Conservation (phyloP, 2,113 vertebrate genomes). For the Penelope pileata region DNA sequence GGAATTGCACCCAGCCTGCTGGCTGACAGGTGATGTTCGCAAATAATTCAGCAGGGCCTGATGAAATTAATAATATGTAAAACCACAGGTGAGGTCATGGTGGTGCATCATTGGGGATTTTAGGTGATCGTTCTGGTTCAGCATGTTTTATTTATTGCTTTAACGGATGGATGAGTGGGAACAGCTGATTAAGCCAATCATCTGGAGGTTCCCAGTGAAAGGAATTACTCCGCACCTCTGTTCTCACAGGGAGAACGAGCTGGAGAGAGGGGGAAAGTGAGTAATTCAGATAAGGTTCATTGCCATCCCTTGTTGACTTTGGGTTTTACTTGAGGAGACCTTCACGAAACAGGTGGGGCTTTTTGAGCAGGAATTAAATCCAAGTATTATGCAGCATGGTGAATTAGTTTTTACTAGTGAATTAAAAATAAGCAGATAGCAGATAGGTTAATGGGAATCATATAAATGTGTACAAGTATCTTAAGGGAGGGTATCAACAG, state of each 20-base stretch:
- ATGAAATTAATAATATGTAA: not conserved
- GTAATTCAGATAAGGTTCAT: not conserved
- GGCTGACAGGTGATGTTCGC: not conserved
- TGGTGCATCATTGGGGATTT: not conserved
- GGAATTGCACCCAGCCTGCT: fast-evolving
- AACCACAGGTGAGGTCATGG: not conserved
- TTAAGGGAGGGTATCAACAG: too few species aligned
- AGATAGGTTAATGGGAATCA: not conserved
- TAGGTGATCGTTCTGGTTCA: not conserved
- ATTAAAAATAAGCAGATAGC: not conserved
- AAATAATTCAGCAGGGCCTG: not conserved
- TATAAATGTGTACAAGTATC: too few species aligned
- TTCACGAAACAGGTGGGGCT: not conserved
- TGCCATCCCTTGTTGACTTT: not conserved
- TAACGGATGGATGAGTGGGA: not conserved
- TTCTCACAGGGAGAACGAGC: not conserved
- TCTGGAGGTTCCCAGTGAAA: not conserved
- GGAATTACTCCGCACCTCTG: not conserved
- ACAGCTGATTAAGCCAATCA: not conserved
- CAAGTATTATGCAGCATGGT: not conserved
- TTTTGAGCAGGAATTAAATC: not conserved
- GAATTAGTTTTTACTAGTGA: not conserved
- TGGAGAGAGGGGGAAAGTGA: not conserved
- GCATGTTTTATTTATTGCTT: not conserved
- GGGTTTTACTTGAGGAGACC: not conserved